Percentiles rank a stretch among this genome's conserved stretches.
These are phyloP conservation scores for Tenodera sinensis DNA, from an alignment of 2,888 invertebrate species.

Conservation along the genomic window DNA sequence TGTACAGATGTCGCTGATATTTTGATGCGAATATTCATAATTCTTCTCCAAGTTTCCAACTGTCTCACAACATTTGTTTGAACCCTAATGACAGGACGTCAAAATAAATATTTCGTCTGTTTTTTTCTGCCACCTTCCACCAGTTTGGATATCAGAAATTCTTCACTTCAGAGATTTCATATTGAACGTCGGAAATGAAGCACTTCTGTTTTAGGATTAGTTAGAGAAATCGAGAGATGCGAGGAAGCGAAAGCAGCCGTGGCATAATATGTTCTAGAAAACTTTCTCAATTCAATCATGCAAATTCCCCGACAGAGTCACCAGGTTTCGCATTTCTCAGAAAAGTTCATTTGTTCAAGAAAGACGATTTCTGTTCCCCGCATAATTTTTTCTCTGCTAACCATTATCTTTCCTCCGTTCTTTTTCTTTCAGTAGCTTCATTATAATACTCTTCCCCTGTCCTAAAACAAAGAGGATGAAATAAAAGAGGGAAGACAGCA, in stretches of 20 bases:
- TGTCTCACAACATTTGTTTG: neutral
- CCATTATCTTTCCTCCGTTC: neutral
- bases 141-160: neutral
- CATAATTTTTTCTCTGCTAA: neutral
- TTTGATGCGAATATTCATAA: no score
- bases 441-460: neutral
- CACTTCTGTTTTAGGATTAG: neutral
- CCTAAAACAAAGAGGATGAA: neutral
- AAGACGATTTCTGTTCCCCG: neutral
- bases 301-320: neutral
- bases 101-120: neutral
- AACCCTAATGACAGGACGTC: neutral
- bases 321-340: neutral
- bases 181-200: neutral
- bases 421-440: neutral
- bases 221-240: neutral
- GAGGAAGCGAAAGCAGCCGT: neutral
- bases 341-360: neutral
- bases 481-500: neutral
- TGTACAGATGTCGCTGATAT: no score
- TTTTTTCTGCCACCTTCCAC: neutral
- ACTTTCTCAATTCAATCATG: neutral
- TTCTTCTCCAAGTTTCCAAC: neutral
- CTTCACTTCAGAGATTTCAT: neutral
- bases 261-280: neutral